phyloP scores from a whole-genome alignment of 1,140 invertebrate species.

The Drosophila dunni region DNA sequence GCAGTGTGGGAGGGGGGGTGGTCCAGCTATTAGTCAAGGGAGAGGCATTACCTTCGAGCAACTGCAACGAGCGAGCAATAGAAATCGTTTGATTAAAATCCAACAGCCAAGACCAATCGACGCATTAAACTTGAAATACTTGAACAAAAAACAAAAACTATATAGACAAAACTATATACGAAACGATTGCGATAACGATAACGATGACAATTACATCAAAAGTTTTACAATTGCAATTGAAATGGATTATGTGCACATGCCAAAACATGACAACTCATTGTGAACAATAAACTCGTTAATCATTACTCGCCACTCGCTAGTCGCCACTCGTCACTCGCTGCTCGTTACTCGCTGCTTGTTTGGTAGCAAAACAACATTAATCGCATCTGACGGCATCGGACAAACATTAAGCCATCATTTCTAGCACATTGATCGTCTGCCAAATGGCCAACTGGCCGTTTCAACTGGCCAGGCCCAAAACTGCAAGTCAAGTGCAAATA shows the following conservation, averaged over 20 bases:
- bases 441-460: not conserved
- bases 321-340: not conserved
- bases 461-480: constrained; percentile 3
- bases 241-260: not conserved
- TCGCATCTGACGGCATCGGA: too few species aligned
- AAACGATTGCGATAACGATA: constrained; percentile 30
- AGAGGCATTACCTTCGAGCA: constrained; percentile 30
- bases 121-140: constrained; percentile 72
- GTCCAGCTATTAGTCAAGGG: not conserved
- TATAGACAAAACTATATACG: constrained; percentile 8
- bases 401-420: constrained; percentile 2
- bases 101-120: constrained; percentile 57
- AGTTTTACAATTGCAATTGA: constrained; percentile 1
- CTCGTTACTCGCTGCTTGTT: not conserved
- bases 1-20: not conserved
- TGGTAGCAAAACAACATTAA: too few species aligned
- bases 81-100: constrained; percentile 70
- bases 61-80: constrained; percentile 61
- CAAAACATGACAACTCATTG: constrained; percentile 43
- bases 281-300: not conserved
- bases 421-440: constrained; percentile 1
- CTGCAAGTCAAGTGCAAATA: constrained; percentile 47
- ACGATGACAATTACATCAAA: constrained; percentile 13
- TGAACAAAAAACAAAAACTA: constrained; percentile 43
- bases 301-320: not conserved